Evolutionary conservation across 1,140 invertebrate species (phyloP).

Genomic region (Trichonephila clavata): DNA sequence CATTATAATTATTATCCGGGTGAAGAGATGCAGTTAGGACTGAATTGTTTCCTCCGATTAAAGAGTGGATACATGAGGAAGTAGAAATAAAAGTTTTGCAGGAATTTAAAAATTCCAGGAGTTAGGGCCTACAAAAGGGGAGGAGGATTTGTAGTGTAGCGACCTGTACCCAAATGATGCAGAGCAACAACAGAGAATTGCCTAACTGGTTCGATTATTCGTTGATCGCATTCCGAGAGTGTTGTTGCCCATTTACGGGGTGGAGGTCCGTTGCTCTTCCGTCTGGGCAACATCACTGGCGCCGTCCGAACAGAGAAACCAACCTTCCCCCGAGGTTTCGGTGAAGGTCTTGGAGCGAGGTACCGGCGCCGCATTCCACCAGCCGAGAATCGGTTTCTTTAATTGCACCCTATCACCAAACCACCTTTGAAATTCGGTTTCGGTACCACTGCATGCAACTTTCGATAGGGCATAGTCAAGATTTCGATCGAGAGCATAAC

Average conservation of each 20-base stretch:
- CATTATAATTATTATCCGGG: no score
- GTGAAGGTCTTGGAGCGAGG: constrained; percentile 18
- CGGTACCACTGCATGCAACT: no score
- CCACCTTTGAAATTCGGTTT: background rate
- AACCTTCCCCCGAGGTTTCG: constrained; percentile 28
- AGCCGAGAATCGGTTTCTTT: background rate
- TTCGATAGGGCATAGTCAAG: no score
- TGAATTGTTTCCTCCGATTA: no score
- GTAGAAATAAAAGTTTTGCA: no score
- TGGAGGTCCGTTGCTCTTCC: background rate
- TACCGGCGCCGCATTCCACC: background rate
- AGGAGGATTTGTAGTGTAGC: background rate
- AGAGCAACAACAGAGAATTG: background rate
- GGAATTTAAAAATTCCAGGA: no score
- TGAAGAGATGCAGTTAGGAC: no score
- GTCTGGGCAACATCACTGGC: background rate
- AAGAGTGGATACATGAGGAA: no score
- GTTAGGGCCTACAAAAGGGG: background rate
- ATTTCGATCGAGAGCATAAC: no score
- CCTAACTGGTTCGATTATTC: background rate
- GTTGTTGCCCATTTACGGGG: background rate
- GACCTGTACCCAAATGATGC: background rate
- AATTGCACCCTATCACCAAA: background rate
- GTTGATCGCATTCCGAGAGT: background rate
- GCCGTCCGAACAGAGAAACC: background rate